Evolutionary conservation across 2,888 invertebrate species (phyloP), one percentile per base, ranked within the genome.

Genomic region (Thumatha senex): DNA sequence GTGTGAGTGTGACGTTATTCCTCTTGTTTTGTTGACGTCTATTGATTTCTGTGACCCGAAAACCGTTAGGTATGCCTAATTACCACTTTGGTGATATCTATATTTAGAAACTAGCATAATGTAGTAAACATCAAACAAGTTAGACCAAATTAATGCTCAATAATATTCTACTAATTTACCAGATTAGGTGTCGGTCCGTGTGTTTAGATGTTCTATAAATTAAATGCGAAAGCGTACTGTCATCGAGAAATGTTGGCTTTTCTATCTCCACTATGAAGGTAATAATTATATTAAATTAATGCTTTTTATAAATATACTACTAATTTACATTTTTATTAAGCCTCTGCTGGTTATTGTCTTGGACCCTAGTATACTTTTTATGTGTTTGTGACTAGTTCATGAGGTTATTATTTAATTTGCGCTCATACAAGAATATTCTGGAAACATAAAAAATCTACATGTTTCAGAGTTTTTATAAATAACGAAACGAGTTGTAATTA

Each of bases 401-500:
- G 44, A 58, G 34, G 15, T 52, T 42, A 40, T 61, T 58, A 67
- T 67, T 46, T 64, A 54, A 48, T 52, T 54, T 66, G 55, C 58
- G 58, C 49, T 52, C 52, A 41, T 39, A 49, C 53, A 52, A 67
- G 58, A 61, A 54, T 41, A 53, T 43, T 44, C 56, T 60, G 69
- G 70, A 67, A 69, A 66, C 45, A 49, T 61, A 66, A 69, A 66
- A 58, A 59, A 58, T 45, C 41, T 47, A 55, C 56, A 51, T 42
- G 47, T 50, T 54, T 52, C 46, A 52, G 49, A 54, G 58, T 63
- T 59, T 61, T 58, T 58, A 61, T 55, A 64, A 58, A 53, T 51
- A 54, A 61, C 59, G 57, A 57, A 63, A 65, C 63, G 56, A 57
- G 59, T 60, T 64, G 62, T 72, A 72, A 72, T 72, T 71, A 65